These are phyloP conservation scores for Artibeus jamaicensis DNA, from an alignment of 2,797 vertebrate species.

Conservation along the genomic window DNA sequence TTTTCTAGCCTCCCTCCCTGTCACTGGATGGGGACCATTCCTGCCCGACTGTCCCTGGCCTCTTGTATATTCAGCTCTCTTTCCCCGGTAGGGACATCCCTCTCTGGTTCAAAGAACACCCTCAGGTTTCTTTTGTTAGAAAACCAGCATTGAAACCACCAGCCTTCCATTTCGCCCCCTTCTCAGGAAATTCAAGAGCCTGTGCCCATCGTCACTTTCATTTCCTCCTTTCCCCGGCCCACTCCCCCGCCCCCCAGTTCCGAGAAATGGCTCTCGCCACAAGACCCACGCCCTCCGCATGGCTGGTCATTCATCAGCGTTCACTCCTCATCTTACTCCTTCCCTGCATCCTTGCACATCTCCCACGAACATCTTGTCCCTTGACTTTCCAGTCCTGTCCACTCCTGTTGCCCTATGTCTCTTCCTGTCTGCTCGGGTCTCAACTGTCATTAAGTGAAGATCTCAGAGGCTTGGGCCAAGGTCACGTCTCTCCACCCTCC, in stretches of 20 bases:
- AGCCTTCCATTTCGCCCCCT: neutral
- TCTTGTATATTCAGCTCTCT: neutral
- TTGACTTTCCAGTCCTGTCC: neutral
- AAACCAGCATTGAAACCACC: neutral
- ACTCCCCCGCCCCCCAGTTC: neutral
- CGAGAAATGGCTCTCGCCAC: neutral
- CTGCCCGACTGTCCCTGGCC: neutral
- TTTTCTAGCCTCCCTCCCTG: neutral
- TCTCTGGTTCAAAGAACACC: neutral
- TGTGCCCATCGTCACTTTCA: neutral
- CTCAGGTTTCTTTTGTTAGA: neutral
- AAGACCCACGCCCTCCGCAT: accelerated
- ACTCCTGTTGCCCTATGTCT: too few relatives aligned
- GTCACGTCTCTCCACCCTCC: too few relatives aligned
- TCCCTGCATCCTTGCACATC: neutral
- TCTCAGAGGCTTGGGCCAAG: neutral
- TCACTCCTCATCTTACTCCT: accelerated
- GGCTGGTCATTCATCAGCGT: accelerated
- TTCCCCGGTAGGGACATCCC: neutral
- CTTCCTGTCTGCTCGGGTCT: neutral
- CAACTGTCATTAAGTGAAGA: accelerated
- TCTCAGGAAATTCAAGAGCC: neutral
- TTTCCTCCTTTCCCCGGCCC: neutral
- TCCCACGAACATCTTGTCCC: too few relatives aligned
- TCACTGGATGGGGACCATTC: neutral